phyloP scores from a whole-genome alignment of 2,888 invertebrate species.

The Lepas anatifera region DNA sequence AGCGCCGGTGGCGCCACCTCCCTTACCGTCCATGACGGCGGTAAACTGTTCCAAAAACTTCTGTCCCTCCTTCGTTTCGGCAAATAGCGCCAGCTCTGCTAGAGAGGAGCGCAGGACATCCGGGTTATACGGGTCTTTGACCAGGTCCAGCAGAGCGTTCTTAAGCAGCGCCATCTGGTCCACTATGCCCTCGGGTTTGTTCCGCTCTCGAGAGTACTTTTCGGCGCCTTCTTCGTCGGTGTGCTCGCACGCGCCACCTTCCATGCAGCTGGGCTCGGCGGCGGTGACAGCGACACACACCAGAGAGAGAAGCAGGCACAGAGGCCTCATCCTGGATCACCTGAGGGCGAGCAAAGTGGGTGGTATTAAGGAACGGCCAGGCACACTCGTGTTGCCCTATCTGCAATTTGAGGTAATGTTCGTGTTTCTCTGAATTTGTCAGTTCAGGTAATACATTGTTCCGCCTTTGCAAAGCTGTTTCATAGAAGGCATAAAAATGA shows the following conservation, averaged over 20 bases:
- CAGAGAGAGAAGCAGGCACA: not conserved
- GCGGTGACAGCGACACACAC: not conserved
- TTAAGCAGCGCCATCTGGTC: not conserved
- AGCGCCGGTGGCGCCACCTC: not conserved
- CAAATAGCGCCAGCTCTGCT: not conserved
- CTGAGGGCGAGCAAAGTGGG: too few relatives aligned
- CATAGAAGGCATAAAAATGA: too few relatives aligned
- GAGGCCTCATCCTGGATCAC: too few relatives aligned
- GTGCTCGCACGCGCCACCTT: not conserved
- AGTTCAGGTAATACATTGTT: too few relatives aligned
- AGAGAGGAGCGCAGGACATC: slow-evolving; percentile 7
- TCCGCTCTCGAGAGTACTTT: not conserved
- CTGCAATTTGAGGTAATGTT: too few relatives aligned
- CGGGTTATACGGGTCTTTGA: slow-evolving; percentile 11
- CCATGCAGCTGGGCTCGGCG: not conserved
- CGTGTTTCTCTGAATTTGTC: too few relatives aligned
- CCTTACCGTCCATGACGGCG: not conserved
- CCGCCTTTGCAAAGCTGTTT: too few relatives aligned
- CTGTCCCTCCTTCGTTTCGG: not conserved
- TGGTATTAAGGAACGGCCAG: too few relatives aligned
- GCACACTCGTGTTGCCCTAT: too few relatives aligned
- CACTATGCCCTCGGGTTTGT: not conserved
- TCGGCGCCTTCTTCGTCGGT: not conserved
- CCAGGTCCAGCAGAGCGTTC: not conserved
- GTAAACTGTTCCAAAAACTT: not conserved